Conservation (phyloP, 2,888 invertebrate genomes). For the Scaptomyza reducta region DNA sequence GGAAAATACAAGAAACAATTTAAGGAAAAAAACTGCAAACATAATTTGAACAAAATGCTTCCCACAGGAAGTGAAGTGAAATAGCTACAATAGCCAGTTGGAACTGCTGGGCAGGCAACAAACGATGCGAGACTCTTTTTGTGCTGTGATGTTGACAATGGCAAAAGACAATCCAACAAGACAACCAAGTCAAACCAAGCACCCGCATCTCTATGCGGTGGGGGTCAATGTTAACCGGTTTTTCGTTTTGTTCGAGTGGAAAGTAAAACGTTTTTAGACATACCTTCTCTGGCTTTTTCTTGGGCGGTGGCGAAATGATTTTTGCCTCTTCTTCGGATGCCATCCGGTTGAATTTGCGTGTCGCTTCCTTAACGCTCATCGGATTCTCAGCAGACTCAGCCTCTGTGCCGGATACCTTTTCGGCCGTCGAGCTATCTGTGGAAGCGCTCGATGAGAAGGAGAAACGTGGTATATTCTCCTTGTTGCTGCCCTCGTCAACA, state of each 20-base stretch:
- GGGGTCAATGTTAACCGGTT: constrained; percentile 61
- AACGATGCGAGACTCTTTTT: constrained; percentile 44
- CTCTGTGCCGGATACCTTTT: constrained; percentile 53
- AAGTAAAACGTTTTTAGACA: constrained; percentile 68
- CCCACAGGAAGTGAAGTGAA: constrained; percentile 47
- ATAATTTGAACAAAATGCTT: constrained; percentile 28
- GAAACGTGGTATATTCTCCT: constrained; percentile 81
- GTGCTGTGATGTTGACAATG: constrained; percentile 10
- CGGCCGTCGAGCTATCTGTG: constrained; percentile 63
- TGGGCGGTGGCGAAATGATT: constrained; percentile 85
- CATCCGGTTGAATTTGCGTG: constrained; percentile 96
- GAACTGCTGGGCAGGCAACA: constrained; percentile 42
- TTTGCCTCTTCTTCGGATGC: constrained; percentile 90
- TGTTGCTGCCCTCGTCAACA: constrained; percentile 80
- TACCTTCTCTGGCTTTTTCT: constrained; percentile 88
- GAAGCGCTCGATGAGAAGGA: constrained; percentile 80
- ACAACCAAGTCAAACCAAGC: constrained; percentile 1
- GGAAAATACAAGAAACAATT: constrained; percentile 24
- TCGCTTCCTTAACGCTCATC: constrained; percentile 95
- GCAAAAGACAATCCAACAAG: constrained; percentile 11
- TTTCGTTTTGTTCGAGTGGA: constrained; percentile 2
- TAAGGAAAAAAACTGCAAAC: constrained; percentile 9
- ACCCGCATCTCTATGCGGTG: constrained; percentile 28
- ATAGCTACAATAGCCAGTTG: constrained; percentile 17
- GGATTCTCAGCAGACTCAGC: constrained; percentile 85